phyloP scores from a whole-genome alignment of 1,140 invertebrate genomes.

The Zaprionus ghesquierei region DNA sequence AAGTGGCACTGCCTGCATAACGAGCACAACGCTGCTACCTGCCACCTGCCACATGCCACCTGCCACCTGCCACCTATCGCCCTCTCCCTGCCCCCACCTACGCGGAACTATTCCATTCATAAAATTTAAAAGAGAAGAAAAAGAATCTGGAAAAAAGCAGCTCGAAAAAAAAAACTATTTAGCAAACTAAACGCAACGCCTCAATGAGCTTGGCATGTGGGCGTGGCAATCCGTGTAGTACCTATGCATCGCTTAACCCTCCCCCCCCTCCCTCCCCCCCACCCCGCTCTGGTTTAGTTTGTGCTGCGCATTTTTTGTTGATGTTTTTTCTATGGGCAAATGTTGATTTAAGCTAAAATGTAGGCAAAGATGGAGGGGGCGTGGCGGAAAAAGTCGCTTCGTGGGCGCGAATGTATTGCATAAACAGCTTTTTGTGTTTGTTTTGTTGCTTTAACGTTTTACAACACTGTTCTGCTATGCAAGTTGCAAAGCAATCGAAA shows the following conservation, averaged over 20 bases:
- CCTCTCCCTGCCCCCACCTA: too few relatives aligned
- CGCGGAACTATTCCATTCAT: constrained; percentile 36
- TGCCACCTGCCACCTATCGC: background rate
- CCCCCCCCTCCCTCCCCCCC: background rate
- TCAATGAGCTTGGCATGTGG: constrained; percentile 22
- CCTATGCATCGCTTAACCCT: background rate
- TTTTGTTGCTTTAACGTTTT: background rate
- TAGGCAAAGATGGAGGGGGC: background rate
- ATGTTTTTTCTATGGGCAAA: constrained; percentile 30
- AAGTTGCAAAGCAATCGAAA: background rate
- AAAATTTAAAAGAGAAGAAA: constrained; percentile 10
- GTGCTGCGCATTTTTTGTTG: constrained; percentile 49
- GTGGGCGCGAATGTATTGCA: constrained; percentile 3
- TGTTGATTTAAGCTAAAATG: constrained; percentile 43
- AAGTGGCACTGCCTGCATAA: constrained; percentile 62
- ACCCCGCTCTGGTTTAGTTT: constrained; percentile 34
- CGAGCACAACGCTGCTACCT: constrained; percentile 25
- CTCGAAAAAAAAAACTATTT: constrained; percentile 44
- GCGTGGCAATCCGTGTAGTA: constrained; percentile 9
- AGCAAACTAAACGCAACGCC: constrained; percentile 42
- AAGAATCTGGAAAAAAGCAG: background rate
- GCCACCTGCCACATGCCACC: background rate
- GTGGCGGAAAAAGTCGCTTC: background rate
- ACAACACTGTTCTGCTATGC: background rate
- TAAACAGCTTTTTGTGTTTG: constrained; percentile 20